phyloP scores from a whole-genome alignment of 2,113 vertebrate species.

The Urocitellus parryii region DNA sequence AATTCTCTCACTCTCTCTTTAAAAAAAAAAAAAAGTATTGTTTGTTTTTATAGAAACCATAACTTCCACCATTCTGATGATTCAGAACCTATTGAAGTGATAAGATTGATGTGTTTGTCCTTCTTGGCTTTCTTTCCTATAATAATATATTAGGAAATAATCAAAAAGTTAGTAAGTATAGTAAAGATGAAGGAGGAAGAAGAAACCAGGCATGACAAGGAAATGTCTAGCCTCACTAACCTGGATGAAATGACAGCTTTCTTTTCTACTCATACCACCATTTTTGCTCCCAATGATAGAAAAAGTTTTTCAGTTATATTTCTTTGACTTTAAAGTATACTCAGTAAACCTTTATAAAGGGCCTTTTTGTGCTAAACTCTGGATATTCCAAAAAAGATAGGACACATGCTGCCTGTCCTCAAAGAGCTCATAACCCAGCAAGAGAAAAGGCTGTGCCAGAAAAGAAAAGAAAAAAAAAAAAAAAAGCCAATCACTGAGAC shows the following conservation, averaged over 20 bases:
- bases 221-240: not conserved
- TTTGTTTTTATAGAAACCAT: not conserved
- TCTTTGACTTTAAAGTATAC: slow-evolving; percentile 26
- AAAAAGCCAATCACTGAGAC: not conserved
- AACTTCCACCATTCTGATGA: not conserved
- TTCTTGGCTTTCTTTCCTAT: not conserved
- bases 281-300: not conserved
- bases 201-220: not conserved
- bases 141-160: not conserved
- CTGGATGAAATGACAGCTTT: not conserved
- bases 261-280: not conserved
- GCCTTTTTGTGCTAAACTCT: not conserved
- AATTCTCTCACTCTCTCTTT: too few species aligned
- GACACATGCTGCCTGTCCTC: not conserved
- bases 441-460: not conserved
- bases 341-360: not conserved
- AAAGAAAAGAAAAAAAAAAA: not conserved
- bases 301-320: slow-evolving; percentile 6
- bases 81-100: not conserved
- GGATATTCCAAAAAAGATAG: not conserved
- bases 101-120: not conserved
- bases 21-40: too few species aligned
- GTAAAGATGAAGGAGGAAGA: not conserved
- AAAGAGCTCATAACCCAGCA: not conserved
- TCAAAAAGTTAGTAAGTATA: not conserved